Evolutionary conservation across 2,888 invertebrate species (phyloP).

Genomic region (Andrena praecox): DNA sequence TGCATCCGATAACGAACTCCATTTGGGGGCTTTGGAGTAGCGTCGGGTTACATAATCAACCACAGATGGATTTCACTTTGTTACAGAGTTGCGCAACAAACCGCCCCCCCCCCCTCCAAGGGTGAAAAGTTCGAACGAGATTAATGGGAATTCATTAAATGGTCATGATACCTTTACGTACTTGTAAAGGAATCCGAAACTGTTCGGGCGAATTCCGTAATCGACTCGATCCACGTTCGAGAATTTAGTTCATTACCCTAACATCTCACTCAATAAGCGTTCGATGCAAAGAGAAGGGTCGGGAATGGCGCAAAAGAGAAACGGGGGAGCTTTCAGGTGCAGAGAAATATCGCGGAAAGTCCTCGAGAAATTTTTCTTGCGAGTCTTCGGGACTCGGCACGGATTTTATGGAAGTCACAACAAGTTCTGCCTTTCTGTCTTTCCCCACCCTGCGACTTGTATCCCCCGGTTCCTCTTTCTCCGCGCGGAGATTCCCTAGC

Average conservation of each 20-base stretch:
- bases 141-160: background rate
- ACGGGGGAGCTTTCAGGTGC: slow-evolving; percentile 59
- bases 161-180: too few relatives aligned
- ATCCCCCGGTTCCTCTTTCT: slow-evolving; percentile 26
- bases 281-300: background rate
- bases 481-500: slow-evolving; percentile 16
- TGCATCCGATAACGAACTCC: slow-evolving; percentile 1
- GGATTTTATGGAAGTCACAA: slow-evolving; percentile 77
- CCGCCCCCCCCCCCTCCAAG: background rate
- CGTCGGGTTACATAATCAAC: slow-evolving; percentile 25
- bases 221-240: background rate
- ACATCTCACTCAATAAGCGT: slow-evolving; percentile 25
- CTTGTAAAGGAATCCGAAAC: background rate
- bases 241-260: slow-evolving; percentile 48
- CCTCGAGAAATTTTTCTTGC: slow-evolving; percentile 71
- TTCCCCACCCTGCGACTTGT: slow-evolving; percentile 3
- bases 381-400: slow-evolving; percentile 52
- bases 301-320: slow-evolving; percentile 6
- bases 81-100: slow-evolving; percentile 14
- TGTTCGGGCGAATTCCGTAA: background rate
- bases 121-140: background rate
- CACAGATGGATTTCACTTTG: slow-evolving; percentile 28
- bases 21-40: slow-evolving; percentile 23
- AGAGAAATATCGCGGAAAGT: slow-evolving; percentile 71
- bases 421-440: slow-evolving; percentile 73